Conservation (phyloP, 2,888 invertebrate genomes). For the Xanthorhoe designata region DNA sequence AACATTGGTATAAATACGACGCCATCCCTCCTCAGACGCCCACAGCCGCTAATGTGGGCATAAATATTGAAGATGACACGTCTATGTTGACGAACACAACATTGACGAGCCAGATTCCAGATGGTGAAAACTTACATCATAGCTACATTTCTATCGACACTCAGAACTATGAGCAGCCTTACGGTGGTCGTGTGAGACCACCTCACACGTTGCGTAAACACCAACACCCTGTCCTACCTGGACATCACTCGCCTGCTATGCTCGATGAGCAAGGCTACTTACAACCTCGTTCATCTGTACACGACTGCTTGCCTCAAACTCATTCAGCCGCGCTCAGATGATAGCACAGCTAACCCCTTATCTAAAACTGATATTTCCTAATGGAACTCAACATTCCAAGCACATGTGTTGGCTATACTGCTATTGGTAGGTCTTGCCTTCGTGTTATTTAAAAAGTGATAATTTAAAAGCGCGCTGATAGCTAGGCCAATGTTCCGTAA, state of each 20-base stretch:
- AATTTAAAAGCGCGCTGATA: constrained; percentile 59
- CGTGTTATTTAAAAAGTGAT: constrained; percentile 70
- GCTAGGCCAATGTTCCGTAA: constrained; percentile 73
- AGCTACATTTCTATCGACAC: constrained; percentile 89
- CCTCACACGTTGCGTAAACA: constrained; percentile 79
- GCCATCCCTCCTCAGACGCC: constrained; percentile 85
- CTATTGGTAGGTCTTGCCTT: constrained; percentile 75
- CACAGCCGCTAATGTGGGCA: constrained; percentile 79
- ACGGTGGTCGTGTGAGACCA: constrained; percentile 77
- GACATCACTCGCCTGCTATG: constrained; percentile 76
- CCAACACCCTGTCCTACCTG: constrained; percentile 64
- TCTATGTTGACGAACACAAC: constrained; percentile 87
- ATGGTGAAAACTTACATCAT: constrained; percentile 87
- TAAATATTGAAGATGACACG: constrained; percentile 86
- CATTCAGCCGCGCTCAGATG: constrained; percentile 79
- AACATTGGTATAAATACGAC: constrained; percentile 89
- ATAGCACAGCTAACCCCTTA: constrained; percentile 72
- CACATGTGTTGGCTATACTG: constrained; percentile 77
- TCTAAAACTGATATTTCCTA: constrained; percentile 75
- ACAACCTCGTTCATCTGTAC: constrained; percentile 81
- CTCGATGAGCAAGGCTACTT: constrained; percentile 83
- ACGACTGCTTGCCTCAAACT: constrained; percentile 82
- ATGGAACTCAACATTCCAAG: constrained; percentile 82
- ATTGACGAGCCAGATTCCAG: constrained; percentile 87
- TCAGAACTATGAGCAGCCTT: constrained; percentile 82